These are phyloP conservation scores for Andrena praecox DNA, from an alignment of 2,888 invertebrate species.

Conservation along the genomic window DNA sequence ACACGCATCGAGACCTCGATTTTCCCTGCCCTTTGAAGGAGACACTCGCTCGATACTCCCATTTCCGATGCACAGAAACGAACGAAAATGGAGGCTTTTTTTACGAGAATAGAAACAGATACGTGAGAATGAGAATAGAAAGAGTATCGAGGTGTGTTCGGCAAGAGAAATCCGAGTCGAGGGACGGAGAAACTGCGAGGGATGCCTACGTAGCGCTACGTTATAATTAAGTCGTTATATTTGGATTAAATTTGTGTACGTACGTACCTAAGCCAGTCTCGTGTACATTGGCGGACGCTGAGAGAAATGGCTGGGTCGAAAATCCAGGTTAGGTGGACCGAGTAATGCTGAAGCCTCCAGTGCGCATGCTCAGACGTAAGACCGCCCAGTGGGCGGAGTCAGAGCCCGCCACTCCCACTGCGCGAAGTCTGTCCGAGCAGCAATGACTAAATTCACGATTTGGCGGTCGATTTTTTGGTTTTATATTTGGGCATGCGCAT, in stretches of 20 bases:
- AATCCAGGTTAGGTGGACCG: too few relatives aligned
- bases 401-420: too few relatives aligned
- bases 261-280: conserved; percentile 61
- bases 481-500: too few relatives aligned
- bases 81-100: neutral
- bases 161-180: conserved; percentile 52
- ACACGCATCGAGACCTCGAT: conserved; percentile 67
- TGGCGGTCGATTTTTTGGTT: too few relatives aligned
- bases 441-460: too few relatives aligned
- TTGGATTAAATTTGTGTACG: conserved; percentile 46
- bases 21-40: conserved; percentile 40
- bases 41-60: conserved; percentile 6
- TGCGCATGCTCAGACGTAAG: too few relatives aligned
- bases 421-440: too few relatives aligned
- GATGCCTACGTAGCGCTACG: conserved; percentile 81
- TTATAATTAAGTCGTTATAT: conserved; percentile 49
- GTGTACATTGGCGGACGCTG: conserved; percentile 51
- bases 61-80: neutral
- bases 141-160: conserved; percentile 33
- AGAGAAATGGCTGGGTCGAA: conserved; percentile 56
- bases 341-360: too few relatives aligned
- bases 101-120: neutral
- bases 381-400: too few relatives aligned
- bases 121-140: neutral
- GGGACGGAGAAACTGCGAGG: conserved; percentile 75